Evolutionary conservation across 1,140 invertebrate species (phyloP).

Genomic region (Cheumatopsyche charites): DNA sequence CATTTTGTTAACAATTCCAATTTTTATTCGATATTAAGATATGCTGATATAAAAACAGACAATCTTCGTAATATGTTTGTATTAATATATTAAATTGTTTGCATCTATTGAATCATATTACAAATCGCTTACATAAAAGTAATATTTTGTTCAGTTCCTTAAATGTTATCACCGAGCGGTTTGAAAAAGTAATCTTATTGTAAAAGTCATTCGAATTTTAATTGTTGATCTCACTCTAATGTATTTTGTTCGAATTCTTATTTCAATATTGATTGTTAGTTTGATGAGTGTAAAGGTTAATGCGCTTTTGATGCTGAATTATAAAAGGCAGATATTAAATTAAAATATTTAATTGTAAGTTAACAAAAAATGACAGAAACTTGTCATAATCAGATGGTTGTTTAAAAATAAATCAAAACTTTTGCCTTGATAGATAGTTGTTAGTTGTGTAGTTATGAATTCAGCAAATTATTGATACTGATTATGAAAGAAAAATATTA

Average conservation of each 20-base stretch:
- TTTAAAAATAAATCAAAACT: slow-evolving; percentile 48
- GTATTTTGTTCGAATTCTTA: neutral
- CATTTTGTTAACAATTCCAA: too few species aligned
- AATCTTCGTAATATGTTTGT: too few species aligned
- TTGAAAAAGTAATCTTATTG: too few species aligned
- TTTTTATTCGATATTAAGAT: too few species aligned
- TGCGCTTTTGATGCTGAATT: slow-evolving; percentile 13
- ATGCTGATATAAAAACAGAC: too few species aligned
- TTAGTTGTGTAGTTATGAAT: slow-evolving; percentile 48
- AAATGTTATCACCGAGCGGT: too few species aligned
- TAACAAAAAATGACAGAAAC: slow-evolving; percentile 31
- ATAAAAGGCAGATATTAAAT: slow-evolving; percentile 6
- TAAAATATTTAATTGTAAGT: slow-evolving; percentile 25
- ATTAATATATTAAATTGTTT: too few species aligned
- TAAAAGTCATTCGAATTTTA: too few species aligned
- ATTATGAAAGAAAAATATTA: slow-evolving; percentile 26
- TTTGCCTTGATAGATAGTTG: slow-evolving; percentile 49
- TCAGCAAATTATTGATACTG: slow-evolving; percentile 42
- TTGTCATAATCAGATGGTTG: slow-evolving; percentile 48
- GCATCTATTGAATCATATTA: too few species aligned
- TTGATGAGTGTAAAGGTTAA: neutral
- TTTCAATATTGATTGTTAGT: neutral
- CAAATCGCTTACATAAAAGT: too few species aligned
- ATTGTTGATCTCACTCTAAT: too few species aligned
- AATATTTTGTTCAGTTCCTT: too few species aligned